phyloP scores from a whole-genome alignment of 1,140 invertebrate genomes.

The Trissolcus basalis region DNA sequence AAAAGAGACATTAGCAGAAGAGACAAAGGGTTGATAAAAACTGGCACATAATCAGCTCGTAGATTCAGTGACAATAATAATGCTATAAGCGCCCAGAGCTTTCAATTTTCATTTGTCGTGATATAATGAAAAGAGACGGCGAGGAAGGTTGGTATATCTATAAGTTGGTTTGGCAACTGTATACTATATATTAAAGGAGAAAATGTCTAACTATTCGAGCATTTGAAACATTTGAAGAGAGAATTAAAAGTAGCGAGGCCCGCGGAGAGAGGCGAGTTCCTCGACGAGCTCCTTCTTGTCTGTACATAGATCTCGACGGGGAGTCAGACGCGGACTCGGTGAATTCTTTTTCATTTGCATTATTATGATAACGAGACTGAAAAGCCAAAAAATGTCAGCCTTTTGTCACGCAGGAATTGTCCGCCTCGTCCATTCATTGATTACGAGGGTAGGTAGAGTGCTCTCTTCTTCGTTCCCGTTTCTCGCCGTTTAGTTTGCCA shows the following conservation, averaged over 20 bases:
- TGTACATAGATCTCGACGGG: slow-evolving; percentile 58
- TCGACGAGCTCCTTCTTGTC: slow-evolving; percentile 50
- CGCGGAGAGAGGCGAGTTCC: slow-evolving; percentile 29
- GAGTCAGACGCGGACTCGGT: slow-evolving; percentile 58
- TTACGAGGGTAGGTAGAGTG: slow-evolving; percentile 65
- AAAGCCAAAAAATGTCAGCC: slow-evolving; percentile 71
- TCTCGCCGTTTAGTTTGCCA: slow-evolving; percentile 58
- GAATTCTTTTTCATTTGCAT: slow-evolving; percentile 74
- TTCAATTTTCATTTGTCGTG: slow-evolving; percentile 40
- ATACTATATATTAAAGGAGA: slow-evolving; percentile 47
- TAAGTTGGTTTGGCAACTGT: neutral
- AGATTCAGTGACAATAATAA: slow-evolving; percentile 22
- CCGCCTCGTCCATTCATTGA: slow-evolving; percentile 74
- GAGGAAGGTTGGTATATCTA: neutral
- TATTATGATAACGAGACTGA: slow-evolving; percentile 75
- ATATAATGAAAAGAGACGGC: slow-evolving; percentile 42
- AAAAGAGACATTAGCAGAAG: too few species aligned
- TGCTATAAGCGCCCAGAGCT: slow-evolving; percentile 7
- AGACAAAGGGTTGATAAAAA: too few species aligned
- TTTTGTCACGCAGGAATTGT: slow-evolving; percentile 74
- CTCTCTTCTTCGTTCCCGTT: slow-evolving; percentile 58
- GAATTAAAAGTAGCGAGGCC: slow-evolving; percentile 60
- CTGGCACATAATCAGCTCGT: neutral
- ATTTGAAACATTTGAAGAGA: slow-evolving; percentile 59
- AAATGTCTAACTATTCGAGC: slow-evolving; percentile 53